These are phyloP conservation scores for Periphyllus acericola DNA, from an alignment of 2,888 invertebrate genomes.

Conservation along the genomic window DNA sequence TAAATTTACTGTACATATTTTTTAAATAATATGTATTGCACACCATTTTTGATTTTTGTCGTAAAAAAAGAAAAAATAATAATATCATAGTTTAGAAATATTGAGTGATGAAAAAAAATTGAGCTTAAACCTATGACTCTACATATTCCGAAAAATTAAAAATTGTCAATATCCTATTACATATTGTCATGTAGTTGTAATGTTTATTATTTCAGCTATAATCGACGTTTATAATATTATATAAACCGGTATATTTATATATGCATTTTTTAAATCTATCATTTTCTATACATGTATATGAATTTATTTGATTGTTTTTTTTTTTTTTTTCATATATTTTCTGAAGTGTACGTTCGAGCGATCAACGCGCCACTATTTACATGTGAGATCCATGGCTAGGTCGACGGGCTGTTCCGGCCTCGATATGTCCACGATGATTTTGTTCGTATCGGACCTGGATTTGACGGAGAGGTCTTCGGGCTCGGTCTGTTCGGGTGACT, in stretches of 20 bases:
- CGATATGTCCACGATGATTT: constrained; percentile 26
- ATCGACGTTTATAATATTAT: neutral
- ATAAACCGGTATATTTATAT: neutral
- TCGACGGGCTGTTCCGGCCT: constrained; percentile 18
- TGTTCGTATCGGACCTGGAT: neutral
- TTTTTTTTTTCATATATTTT: neutral
- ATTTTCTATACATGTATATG: neutral
- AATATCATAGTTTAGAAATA: neutral
- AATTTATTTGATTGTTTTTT: neutral
- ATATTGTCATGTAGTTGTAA: neutral
- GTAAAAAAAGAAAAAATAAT: neutral
- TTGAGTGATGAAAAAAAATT: neutral
- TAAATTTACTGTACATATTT: constrained; percentile 47
- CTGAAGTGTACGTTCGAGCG: neutral
- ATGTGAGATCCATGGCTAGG: constrained; percentile 56
- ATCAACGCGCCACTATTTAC: constrained; percentile 52
- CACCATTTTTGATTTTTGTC: constrained; percentile 55
- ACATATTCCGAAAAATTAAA: neutral
- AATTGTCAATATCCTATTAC: neutral
- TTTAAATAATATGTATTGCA: constrained; percentile 51
- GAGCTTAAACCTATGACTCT: neutral
- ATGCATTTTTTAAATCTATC: neutral
- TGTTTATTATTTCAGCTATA: neutral
- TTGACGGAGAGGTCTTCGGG: constrained; percentile 89
- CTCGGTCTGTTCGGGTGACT: constrained; percentile 85